Conservation (phyloP, 2,113 vertebrate species). For the Takifugu bimaculatus region DNA sequence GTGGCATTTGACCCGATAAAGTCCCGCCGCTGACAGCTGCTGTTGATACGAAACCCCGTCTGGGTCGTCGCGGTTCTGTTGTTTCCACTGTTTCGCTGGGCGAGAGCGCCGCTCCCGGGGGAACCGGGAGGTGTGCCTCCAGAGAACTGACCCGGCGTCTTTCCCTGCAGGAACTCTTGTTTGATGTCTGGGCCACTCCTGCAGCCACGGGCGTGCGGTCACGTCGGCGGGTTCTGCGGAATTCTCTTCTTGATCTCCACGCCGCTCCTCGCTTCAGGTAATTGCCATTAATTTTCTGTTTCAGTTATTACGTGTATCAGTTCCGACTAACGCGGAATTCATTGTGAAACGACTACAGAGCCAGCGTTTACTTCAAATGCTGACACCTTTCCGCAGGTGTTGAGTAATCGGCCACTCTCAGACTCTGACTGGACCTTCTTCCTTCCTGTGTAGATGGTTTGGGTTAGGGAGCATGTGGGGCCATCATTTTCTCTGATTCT, state of each 20-base stretch:
- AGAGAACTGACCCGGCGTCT: neutral
- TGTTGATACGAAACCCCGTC: too few species aligned
- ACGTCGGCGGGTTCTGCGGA: conserved; percentile 45
- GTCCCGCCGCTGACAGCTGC: too few species aligned
- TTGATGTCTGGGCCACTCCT: conserved; percentile 67
- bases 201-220: conserved; percentile 51
- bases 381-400: neutral
- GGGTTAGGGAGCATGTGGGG: neutral
- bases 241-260: conserved; percentile 59
- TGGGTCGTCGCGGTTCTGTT: too few species aligned
- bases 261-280: conserved; percentile 63
- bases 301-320: too few species aligned
- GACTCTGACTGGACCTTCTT: conserved; percentile 8
- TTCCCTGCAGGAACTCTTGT: conserved; percentile 47
- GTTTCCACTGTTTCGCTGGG: too few species aligned
- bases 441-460: neutral
- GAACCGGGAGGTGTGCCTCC: neutral
- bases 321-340: too few species aligned
- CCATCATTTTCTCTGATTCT: neutral
- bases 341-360: too few species aligned
- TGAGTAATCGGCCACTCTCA: neutral
- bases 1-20: conserved; percentile 7
- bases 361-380: neutral
- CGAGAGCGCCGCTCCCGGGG: too few species aligned
- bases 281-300: too few species aligned